Evolutionary conservation across 2,888 invertebrate species (phyloP), one percentile per base, ranked within the genome.

Genomic region (Eledona agricola): DNA sequence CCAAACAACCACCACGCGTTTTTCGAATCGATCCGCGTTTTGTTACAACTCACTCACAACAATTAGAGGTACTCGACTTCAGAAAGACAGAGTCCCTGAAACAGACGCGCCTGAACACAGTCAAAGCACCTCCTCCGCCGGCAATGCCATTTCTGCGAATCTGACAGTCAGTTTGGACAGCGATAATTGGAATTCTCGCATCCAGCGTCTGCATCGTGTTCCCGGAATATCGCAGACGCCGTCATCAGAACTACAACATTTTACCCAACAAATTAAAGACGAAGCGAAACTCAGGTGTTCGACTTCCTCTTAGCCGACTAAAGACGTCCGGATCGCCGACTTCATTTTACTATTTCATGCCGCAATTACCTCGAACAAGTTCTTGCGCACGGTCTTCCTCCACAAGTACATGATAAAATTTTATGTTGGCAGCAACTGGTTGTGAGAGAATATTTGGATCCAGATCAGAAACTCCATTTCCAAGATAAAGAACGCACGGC

Each of bases 401-500:
- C 25, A 25, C 25, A 25, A 1, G 9, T 7, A 25, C n/a, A n/a
- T n/a, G 15, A 38, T 38, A 15, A 38, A 38, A 38, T 40, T 40
- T 40, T 29, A 40, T 13, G 17, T 23, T 26, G 26, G 25, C 37
- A 23, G 34, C 23, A 32, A 34, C 22, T 16, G 9, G 17, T 34
- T 28, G 32, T 25, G 45, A 45, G 17, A 31, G 17, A 34, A 32
- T 45, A 23, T 45, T 45, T 34, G 15, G 25, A 45, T 34, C 12
- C 43, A 34, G 38, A 42, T 53, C 34, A 12, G n/a, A 40, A 50
- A 51, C 51, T 51, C 35, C 53, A 57, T 51, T 57, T 46, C 20
- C 40, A 40, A 51, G 57, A 57, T 57, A 57, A 57, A 53, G 50
- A 54, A 53, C 50, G 34, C 42, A 42, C 50, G 12, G 17, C 31